Evolutionary conservation across 1,140 invertebrate species (phyloP).

Genomic region (Lucilia cuprina): DNA sequence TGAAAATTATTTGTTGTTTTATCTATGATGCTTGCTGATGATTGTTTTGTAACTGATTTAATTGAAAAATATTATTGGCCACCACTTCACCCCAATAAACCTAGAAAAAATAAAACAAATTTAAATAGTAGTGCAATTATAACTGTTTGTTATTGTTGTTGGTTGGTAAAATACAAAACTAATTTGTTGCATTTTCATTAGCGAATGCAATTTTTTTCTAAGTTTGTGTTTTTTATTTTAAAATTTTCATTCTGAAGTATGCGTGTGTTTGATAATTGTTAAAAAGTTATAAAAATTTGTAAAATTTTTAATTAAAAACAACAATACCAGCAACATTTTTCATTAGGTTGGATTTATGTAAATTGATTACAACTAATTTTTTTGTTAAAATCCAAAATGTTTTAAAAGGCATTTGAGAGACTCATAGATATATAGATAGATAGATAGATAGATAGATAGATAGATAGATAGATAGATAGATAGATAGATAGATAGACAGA

Average conservation of each 20-base stretch:
- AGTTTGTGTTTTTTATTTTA: background rate
- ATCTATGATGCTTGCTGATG: background rate
- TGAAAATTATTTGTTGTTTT: constrained; percentile 31
- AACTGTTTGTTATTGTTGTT: background rate
- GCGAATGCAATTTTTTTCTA: background rate
- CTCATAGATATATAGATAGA: too few species aligned
- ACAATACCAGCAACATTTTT: background rate
- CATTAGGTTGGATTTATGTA: background rate
- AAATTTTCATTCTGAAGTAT: too few species aligned
- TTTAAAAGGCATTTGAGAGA: too few species aligned
- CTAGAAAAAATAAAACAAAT: background rate
- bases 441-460: too few species aligned
- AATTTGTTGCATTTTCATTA: constrained; percentile 15
- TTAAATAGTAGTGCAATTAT: background rate
- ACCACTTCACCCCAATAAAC: background rate
- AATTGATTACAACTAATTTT: background rate
- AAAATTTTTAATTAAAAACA: constrained; percentile 16
- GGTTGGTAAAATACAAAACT: background rate
- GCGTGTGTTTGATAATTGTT: background rate
- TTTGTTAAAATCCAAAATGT: background rate
- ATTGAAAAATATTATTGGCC: constrained; percentile 1
- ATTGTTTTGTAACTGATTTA: constrained; percentile 10
- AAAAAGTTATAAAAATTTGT: background rate
- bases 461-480: too few species aligned
- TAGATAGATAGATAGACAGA: too few species aligned